Evolutionary conservation across 1,140 invertebrate genomes (phyloP).

Genomic region (Lepeophtheirus salmonis): DNA sequence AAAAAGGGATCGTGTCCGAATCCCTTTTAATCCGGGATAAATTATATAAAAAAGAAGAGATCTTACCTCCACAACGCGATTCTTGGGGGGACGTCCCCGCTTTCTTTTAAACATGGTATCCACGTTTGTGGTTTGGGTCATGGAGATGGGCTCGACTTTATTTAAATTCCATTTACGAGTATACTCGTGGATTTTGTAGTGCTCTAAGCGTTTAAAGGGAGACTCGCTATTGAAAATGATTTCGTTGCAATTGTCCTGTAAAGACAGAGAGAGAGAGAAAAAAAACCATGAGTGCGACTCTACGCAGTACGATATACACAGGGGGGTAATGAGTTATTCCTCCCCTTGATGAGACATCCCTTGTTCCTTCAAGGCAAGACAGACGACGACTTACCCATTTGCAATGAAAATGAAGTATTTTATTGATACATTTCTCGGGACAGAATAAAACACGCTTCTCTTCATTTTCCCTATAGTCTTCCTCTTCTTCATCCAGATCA

Average conservation of each 20-base stretch:
- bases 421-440: constrained; percentile 10
- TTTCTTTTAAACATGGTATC: constrained; percentile 76
- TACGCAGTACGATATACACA: no score
- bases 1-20: neutral
- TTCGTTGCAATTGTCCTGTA: constrained; percentile 62
- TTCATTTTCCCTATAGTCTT: no score
- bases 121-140: constrained; percentile 48
- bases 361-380: neutral
- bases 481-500: constrained; percentile 43
- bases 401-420: constrained; percentile 57
- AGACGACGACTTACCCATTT: constrained; percentile 31
- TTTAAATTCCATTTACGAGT: constrained; percentile 35
- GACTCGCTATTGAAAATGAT: constrained; percentile 56
- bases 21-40: no score
- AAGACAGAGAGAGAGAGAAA: constrained; percentile 22
- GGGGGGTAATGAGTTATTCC: no score
- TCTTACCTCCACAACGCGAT: constrained; percentile 59
- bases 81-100: constrained; percentile 71
- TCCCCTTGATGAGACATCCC: no score
- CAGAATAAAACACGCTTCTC: constrained; percentile 31
- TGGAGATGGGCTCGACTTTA: constrained; percentile 28
- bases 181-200: constrained; percentile 69
- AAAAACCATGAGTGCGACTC: no score
- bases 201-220: constrained; percentile 63
- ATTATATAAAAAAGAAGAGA: no score